Evolutionary conservation across 1,140 invertebrate species (phyloP), one percentile per base, ranked within the genome.

Genomic region (Drosophila lini): DNA sequence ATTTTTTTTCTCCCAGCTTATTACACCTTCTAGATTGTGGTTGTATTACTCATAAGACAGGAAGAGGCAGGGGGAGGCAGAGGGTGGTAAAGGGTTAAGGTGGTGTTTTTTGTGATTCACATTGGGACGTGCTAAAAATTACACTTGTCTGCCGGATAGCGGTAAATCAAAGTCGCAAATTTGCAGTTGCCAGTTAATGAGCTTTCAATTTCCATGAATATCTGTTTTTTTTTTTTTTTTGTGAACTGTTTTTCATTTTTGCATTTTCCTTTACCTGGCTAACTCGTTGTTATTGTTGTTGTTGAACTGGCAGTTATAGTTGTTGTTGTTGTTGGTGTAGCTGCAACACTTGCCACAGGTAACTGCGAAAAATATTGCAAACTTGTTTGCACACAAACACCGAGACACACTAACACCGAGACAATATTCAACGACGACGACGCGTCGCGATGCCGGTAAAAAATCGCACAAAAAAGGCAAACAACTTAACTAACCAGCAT

Each of bases 321-420:
- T 32, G 53, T 40, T 22, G 60, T 38, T 42, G 55, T 15, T 57
- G 60, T 11, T 73, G 59, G 31, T 69, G 64, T 59, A 48, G 69
- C 67, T 64, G 69, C 69, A 60, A 45, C 74, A 59, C 67, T 73
- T 81, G 62, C 61, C 75, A 65, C 62, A 36, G 59, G 59, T 61
- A 69, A 74, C 71, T 80, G 71, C 74, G 34, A 38, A 55, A 55
- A 61, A 64, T 76, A 78, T 78, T 80, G 63, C 68, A 85, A 80
- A 84, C 81, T 71, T 64, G 80, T 71, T 84, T 77, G 63, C 63
- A 81, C 74, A 67, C 68, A 65, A 38, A 71, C 58, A 76, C 68
- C 81, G 56, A 45, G 34, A 75, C 53, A 76, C 73, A 76, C 65
- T 79, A 50, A 48, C 61, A 76, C 60, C 41, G 42, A 48, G 60